phyloP scores from a whole-genome alignment of 2,888 invertebrate species.

The Belgica antarctica region DNA sequence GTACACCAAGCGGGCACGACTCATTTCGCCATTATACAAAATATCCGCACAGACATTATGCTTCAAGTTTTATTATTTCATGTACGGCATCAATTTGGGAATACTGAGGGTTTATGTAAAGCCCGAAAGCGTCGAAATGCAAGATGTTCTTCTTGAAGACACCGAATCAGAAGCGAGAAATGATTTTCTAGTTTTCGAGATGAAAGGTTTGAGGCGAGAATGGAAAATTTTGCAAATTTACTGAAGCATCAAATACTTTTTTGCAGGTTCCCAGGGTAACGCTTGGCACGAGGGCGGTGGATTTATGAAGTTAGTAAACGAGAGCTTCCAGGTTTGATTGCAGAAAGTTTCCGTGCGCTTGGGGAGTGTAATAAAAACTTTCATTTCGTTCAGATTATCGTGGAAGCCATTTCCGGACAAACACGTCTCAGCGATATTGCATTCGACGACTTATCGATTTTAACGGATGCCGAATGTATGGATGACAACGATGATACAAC shows the following conservation, averaged over 20 bases:
- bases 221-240: background rate
- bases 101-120: conserved; percentile 59
- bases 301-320: conserved; percentile 59
- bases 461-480: conserved; percentile 49
- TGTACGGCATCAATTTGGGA: conserved; percentile 68
- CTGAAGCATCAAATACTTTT: background rate
- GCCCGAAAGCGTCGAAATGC: conserved; percentile 50
- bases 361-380: background rate
- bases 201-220: conserved; percentile 27
- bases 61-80: conserved; percentile 74
- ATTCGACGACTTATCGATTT: conserved; percentile 72
- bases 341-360: background rate
- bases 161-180: conserved; percentile 31
- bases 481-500: conserved; percentile 27
- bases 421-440: conserved; percentile 74
- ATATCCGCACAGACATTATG: conserved; percentile 54
- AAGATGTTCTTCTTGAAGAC: conserved; percentile 47
- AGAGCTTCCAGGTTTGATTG: conserved; percentile 39
- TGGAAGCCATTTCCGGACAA: conserved; percentile 69
- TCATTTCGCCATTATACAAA: conserved; percentile 70
- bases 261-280: conserved; percentile 67
- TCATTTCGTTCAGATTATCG: conserved; percentile 61
- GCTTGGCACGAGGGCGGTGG: conserved; percentile 59
- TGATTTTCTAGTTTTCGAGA: conserved; percentile 39
- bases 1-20: conserved; percentile 66